A percentile compares a stretch with the other conserved stretches of the same genome.
These are phyloP conservation scores for Syngnathus typhle DNA, from an alignment of 2,113 vertebrate species.

Conservation along the genomic window DNA sequence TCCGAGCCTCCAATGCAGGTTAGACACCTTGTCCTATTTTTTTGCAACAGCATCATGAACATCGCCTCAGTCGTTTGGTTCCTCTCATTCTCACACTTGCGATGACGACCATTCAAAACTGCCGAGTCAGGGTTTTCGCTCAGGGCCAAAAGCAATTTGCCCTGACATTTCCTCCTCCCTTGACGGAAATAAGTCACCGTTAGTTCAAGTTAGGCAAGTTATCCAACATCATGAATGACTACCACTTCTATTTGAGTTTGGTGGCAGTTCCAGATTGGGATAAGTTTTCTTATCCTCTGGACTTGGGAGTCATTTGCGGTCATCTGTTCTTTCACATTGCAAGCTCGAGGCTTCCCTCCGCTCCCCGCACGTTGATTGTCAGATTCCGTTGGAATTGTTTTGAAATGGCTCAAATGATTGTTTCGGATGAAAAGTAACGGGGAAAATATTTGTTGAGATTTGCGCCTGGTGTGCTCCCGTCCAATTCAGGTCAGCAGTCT, in stretches of 20 bases:
- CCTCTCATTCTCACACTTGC: too few species aligned
- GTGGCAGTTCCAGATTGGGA: not conserved
- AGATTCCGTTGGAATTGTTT: too few species aligned
- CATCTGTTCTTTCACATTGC: not conserved
- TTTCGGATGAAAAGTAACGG: not conserved
- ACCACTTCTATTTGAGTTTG: not conserved
- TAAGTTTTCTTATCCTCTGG: not conserved
- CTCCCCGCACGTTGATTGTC: not conserved
- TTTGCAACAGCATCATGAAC: not conserved
- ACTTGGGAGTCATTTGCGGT: not conserved
- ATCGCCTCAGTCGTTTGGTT: too few species aligned
- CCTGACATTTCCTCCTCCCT: slow-evolving; percentile 4
- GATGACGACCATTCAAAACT: not conserved
- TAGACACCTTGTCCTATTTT: slow-evolving; percentile 18
- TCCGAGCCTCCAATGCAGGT: slow-evolving; percentile 84
- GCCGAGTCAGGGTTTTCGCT: slow-evolving; percentile 5
- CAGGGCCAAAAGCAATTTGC: not conserved
- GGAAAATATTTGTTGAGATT: slow-evolving; percentile 25
- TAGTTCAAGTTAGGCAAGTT: slow-evolving; percentile 1
- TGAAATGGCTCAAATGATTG: slow-evolving; percentile 1
- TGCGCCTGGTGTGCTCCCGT: slow-evolving; percentile 26
- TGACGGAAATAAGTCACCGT: slow-evolving; percentile 10
- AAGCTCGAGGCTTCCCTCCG: too few species aligned
- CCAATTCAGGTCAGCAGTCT: slow-evolving; percentile 82
- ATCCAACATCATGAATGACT: not conserved